Percentiles rank a stretch among this genome's conserved stretches.
Conservation (phyloP, 2,888 invertebrate species). For the Drosophila austrosaltans region DNA sequence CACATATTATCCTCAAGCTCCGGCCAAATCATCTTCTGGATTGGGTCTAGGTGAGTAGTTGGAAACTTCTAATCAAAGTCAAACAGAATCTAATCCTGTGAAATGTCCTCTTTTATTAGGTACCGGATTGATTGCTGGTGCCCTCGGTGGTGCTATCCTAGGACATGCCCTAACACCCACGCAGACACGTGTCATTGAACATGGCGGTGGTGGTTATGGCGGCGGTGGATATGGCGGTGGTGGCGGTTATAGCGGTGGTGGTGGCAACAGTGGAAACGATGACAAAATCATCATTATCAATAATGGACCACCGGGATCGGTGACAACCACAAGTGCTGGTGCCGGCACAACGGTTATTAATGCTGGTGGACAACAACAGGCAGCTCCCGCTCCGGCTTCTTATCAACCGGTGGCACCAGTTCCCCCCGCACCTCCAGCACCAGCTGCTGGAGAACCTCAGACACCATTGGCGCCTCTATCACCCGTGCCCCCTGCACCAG, state of each 20-base stretch:
- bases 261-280: conserved; percentile 57
- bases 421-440: conserved; percentile 34
- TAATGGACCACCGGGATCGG: conserved; percentile 82
- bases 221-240: conserved; percentile 42
- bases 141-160: conserved; percentile 80
- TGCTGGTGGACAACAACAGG: conserved; percentile 49
- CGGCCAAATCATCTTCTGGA: conserved; percentile 74
- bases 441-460: conserved; percentile 10
- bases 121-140: conserved; percentile 81
- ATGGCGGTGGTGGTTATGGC: conserved; percentile 20
- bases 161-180: conserved; percentile 81
- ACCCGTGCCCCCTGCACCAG: conserved; percentile 16
- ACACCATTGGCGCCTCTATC: conserved; percentile 16
- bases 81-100: too few species aligned
- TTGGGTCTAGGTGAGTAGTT: conserved; percentile 77
- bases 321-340: conserved; percentile 72
- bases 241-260: conserved; percentile 45
- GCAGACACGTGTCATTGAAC: conserved; percentile 70
- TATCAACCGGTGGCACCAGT: not conserved
- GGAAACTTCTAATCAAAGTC: not conserved
- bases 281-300: conserved; percentile 82
- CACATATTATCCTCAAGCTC: conserved; percentile 78
- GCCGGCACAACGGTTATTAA: conserved; percentile 78
- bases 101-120: conserved; percentile 55
- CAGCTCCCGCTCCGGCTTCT: conserved; percentile 15